phyloP scores from a whole-genome alignment of 1,140 invertebrate genomes.

The Aphelinus atriplicis region DNA sequence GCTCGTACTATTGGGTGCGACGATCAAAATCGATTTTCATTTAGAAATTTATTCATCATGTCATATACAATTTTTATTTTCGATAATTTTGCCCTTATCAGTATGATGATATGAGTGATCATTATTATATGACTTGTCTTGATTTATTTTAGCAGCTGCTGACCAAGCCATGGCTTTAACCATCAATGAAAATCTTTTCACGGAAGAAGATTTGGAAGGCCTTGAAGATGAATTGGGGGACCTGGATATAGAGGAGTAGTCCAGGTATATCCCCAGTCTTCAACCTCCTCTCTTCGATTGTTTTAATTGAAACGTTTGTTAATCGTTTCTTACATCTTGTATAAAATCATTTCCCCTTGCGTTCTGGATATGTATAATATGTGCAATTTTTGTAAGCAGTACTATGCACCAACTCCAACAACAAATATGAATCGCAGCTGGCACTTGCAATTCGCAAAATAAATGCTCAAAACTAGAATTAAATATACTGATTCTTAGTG shows the following conservation, averaged over 20 bases:
- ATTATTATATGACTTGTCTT: no score
- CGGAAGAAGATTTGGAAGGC: constrained; percentile 84
- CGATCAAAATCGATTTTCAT: no score
- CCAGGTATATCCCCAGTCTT: constrained; percentile 15
- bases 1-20: no score
- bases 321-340: background rate
- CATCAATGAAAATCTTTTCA: constrained; percentile 96
- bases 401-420: constrained; percentile 13
- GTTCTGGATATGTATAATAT: constrained; percentile 5
- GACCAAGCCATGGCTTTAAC: constrained; percentile 72
- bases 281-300: constrained; percentile 27
- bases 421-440: constrained; percentile 6
- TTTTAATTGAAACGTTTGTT: constrained; percentile 3
- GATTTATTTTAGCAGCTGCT: constrained; percentile 47
- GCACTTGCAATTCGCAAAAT: constrained; percentile 14
- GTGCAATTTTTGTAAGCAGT: constrained; percentile 13
- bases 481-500: constrained; percentile 31
- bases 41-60: background rate
- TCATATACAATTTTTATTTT: no score
- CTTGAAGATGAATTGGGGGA: constrained; percentile 87
- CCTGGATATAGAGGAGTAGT: constrained; percentile 71
- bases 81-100: no score
- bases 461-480: constrained; percentile 26
- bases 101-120: no score
- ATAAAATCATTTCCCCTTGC: background rate